Evolutionary conservation across 2,888 invertebrate species (phyloP).

Genomic region (Polydrusus pterygomalis): DNA sequence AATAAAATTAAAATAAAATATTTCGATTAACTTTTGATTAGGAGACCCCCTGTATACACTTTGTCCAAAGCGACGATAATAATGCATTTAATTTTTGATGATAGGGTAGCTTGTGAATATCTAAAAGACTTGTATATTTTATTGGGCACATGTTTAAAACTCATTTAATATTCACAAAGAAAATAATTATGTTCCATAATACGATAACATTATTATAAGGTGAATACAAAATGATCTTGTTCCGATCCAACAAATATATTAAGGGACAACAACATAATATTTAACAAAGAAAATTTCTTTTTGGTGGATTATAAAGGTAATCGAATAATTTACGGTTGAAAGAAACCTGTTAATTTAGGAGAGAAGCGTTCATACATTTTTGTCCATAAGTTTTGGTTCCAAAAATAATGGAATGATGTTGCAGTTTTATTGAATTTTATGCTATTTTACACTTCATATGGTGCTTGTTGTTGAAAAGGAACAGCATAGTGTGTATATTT

Average conservation of each 20-base stretch:
- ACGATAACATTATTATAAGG: constrained; percentile 35
- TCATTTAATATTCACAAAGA: constrained; percentile 34
- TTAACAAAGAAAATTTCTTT: constrained; percentile 57
- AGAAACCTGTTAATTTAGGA: constrained; percentile 47
- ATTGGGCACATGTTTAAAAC: constrained; percentile 21
- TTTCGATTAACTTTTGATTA: too few species aligned
- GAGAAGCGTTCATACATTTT: constrained; percentile 46
- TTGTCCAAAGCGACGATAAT: too few species aligned
- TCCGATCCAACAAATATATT: constrained; percentile 34
- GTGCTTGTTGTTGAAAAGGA: constrained; percentile 2
- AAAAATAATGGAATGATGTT: constrained; percentile 62
- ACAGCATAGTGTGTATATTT: too few species aligned
- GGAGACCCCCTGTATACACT: too few species aligned
- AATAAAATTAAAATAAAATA: too few species aligned
- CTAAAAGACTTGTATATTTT: constrained; percentile 1
- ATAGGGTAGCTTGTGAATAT: too few species aligned
- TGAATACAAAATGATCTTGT: constrained; percentile 24
- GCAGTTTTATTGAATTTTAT: constrained; percentile 66
- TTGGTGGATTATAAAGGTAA: constrained; percentile 55
- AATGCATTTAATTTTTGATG: too few species aligned
- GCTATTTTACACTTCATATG: constrained; percentile 66
- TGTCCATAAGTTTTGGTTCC: constrained; percentile 37
- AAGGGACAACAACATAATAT: constrained; percentile 34
- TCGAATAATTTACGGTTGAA: constrained; percentile 52
- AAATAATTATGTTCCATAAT: constrained; percentile 31